Percentiles rank a stretch among this genome's conserved stretches.
These are phyloP conservation scores for Mesocricetus auratus DNA, from an alignment of 2,113 vertebrate genomes.

Conservation along the genomic window DNA sequence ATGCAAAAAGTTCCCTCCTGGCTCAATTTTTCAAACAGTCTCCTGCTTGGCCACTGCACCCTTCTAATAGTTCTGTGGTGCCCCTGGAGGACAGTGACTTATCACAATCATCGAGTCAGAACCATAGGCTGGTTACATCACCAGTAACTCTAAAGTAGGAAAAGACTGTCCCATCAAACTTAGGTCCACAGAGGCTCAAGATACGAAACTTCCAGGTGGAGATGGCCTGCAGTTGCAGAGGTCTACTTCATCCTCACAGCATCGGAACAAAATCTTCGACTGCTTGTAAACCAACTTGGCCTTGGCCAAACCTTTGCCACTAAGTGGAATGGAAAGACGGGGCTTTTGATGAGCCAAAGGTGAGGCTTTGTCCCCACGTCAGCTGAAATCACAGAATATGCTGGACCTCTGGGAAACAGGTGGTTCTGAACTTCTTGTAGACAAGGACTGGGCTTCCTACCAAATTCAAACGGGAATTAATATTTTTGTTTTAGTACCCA, in stretches of 20 bases:
- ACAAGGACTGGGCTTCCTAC: conserved; percentile 87
- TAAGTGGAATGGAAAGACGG: background rate
- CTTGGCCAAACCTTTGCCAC: conserved; percentile 18
- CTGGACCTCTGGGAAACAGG: conserved; percentile 89
- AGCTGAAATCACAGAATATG: conserved; percentile 91
- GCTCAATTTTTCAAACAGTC: conserved; percentile 62
- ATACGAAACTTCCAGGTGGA: conserved; percentile 32
- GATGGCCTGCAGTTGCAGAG: conserved; percentile 42
- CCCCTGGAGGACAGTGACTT: background rate
- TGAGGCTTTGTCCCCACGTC: conserved; percentile 67
- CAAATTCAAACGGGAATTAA: conserved; percentile 87
- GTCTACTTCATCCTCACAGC: conserved; percentile 13
- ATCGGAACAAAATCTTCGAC: conserved; percentile 47
- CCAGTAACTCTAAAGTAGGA: conserved; percentile 36
- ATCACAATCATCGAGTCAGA: conserved; percentile 44
- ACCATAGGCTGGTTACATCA: background rate
- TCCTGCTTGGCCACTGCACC: conserved; percentile 20
- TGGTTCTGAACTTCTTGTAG: conserved; percentile 90
- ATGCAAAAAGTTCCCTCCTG: background rate
- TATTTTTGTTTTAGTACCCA: conserved; percentile 86
- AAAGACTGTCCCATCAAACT: conserved; percentile 38
- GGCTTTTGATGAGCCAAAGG: conserved; percentile 24
- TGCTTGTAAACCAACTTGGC: conserved; percentile 14
- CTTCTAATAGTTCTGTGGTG: too few species aligned
- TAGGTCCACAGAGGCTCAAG: conserved; percentile 20